These are phyloP conservation scores for Nasonia giraulti DNA, from an alignment of 1,140 invertebrate genomes.

Conservation along the genomic window DNA sequence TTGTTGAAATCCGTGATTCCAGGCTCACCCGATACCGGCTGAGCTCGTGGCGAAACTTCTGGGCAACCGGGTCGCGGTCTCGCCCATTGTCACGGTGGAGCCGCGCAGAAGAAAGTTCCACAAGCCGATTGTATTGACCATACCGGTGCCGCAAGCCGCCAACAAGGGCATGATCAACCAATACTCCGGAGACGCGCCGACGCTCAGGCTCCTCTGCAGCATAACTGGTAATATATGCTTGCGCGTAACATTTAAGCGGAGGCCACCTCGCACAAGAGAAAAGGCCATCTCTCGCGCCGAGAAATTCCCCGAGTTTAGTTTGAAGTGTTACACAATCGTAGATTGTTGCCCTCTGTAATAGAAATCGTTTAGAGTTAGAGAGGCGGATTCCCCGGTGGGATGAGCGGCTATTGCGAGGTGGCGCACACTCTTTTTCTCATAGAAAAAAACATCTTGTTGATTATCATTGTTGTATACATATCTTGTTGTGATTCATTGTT, in stretches of 20 bases:
- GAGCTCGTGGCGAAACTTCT: constrained; percentile 89
- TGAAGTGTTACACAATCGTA: background rate
- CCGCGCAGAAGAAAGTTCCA: constrained; percentile 96
- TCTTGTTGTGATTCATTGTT: constrained; percentile 76
- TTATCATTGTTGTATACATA: constrained; percentile 73
- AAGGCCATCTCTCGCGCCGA: background rate
- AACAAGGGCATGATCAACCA: constrained; percentile 93
- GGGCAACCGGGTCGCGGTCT: constrained; percentile 93
- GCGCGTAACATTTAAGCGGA: constrained; percentile 59
- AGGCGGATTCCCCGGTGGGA: background rate
- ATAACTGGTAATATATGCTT: constrained; percentile 87
- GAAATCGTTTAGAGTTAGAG: background rate
- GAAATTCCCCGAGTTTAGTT: background rate
- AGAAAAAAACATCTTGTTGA: constrained; percentile 70
- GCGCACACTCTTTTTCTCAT: constrained; percentile 57
- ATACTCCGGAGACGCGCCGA: constrained; percentile 86
- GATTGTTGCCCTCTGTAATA: background rate
- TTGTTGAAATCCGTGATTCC: constrained; percentile 20
- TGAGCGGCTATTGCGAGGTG: constrained; percentile 22
- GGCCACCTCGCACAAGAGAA: constrained; percentile 19
- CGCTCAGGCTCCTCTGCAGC: constrained; percentile 91
- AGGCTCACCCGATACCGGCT: constrained; percentile 92
- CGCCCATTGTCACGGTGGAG: constrained; percentile 97
- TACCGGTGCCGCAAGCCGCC: constrained; percentile 92
- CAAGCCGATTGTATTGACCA: constrained; percentile 95